Evolutionary conservation across 2,888 invertebrate species (phyloP), one percentile per base, ranked within the genome.

Genomic region (Lathronympha strigana): DNA sequence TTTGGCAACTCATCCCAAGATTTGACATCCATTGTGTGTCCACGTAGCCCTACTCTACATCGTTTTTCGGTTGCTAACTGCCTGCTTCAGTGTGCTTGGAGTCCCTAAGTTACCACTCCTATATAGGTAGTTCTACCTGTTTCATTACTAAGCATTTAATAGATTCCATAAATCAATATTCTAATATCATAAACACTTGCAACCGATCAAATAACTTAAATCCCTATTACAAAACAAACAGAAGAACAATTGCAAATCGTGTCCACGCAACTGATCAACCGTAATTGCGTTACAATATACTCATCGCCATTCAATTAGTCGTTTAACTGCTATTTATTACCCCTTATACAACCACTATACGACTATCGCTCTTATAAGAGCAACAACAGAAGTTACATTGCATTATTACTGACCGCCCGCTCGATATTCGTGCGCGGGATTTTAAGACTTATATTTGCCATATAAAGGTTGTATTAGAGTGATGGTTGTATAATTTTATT

Each of bases 401-500:
- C 53, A 57, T 58, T 43, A 23, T 31, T 51, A 11, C 51, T 60
- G 36, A 13, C 28, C 43, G 28, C 6, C 23, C 33, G n/a, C 8
- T 9, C 36, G 23, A 6, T 5, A 11, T n/a, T 19, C 19, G 15
- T 1, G 9, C 45, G 33, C 13, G n/a, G 40, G 49, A 58, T 36
- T 64, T 15, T 64, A 25, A 15, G 4, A n/a, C 58, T 58, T 51
- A 4, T 53, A 4, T 9, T 6, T 11, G 45, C 2, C 0, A 11
- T 15, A 36, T 64, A 58, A 21, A 51, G 25, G 51, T 45, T 9
- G n/a, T 64, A 53, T 58, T 58, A 36, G 19, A 50, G 71, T 68
- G 69, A 69, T 53, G 69, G 69, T 75, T 51, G 49, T 11, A 25
- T 64, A 60, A 64, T 79, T 77, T 78, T 75, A 80, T 81, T 81